phyloP scores from a whole-genome alignment of 1,140 invertebrate genomes.

The Metaphire vulgaris region DNA sequence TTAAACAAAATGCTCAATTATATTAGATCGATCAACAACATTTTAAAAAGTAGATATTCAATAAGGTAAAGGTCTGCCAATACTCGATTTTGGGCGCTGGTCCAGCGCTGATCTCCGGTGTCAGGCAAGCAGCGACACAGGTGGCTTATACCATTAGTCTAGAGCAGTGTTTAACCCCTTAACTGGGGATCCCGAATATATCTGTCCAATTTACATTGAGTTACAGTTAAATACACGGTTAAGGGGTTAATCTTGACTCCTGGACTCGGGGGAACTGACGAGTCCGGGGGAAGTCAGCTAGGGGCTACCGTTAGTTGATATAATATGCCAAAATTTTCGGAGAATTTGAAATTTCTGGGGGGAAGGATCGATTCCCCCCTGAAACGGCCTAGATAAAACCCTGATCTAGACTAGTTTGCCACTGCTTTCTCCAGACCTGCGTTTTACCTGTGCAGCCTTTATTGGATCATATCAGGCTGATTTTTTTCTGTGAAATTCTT shows the following conservation, averaged over 20 bases:
- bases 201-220: too few species aligned
- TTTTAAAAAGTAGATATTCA: neutral
- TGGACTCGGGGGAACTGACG: too few species aligned
- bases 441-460: neutral
- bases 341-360: too few species aligned
- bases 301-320: too few species aligned
- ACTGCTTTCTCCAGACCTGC: neutral
- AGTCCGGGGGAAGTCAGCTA: too few species aligned
- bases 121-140: neutral
- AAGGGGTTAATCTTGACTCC: too few species aligned
- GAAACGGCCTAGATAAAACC: neutral
- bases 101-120: neutral
- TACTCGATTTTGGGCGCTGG: neutral
- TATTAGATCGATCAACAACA: neutral
- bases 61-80: too few species aligned
- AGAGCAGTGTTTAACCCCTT: neutral
- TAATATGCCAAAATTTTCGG: too few species aligned
- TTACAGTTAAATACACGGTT: too few species aligned
- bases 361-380: too few species aligned
- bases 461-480: neutral
- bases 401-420: too few species aligned
- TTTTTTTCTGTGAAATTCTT: neutral
- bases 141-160: neutral
- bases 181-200: too few species aligned
- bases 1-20: neutral